Base-by-base conservation (phyloP, 2,888 invertebrate genomes). In the Prenolepis imparis region DNA sequence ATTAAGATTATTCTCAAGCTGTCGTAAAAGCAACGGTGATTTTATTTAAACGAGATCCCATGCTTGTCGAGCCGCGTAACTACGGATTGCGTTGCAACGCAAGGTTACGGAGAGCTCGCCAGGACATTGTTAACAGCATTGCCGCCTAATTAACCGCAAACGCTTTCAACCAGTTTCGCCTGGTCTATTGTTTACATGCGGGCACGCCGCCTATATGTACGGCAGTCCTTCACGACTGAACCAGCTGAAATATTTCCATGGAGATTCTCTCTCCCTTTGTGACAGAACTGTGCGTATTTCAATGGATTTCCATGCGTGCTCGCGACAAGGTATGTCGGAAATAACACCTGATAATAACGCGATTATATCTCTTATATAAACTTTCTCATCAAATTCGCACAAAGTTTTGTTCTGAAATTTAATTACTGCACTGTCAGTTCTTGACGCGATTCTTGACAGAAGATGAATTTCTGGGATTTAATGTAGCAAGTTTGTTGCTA, bases 121-220 rank as follows among this genome's bases (percentile, higher is more conserved):
- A 85, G 88, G 88, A 91, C 87, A 91, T 90, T 91, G 93, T 91
- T 93, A 93, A 93, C 91, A 89, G 91, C 90, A 92, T 92, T 91
- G 90, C 89, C 91, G 90, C 86, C 92, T 94, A 93, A 93, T 94
- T 94, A 94, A 93, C 93, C 91, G 89, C 90, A 91, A 91, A 92
- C 89, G 90, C 90, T 92, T 92, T 91, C 89, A 88, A 90, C 88
- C 87, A 89, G 87, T 91, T 89, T 90, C 90, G 87, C 90, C 73
- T 86, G 86, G 89, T 88, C 89, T 89, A 92, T 91, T 92, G 91
- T 93, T 92, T 89, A 91, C 91, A 89, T 87, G 89, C 89, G 89
- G 89, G 89, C 86, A 85, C 87, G 87, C 86, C 83, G 84, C 86
- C 86, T 87, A 44, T 61, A 21, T 44, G 86, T 90, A 90, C 88